Evolutionary conservation across 2,888 invertebrate species (phyloP), one percentile per base, ranked within the genome.

Genomic region (Ophraella communa): DNA sequence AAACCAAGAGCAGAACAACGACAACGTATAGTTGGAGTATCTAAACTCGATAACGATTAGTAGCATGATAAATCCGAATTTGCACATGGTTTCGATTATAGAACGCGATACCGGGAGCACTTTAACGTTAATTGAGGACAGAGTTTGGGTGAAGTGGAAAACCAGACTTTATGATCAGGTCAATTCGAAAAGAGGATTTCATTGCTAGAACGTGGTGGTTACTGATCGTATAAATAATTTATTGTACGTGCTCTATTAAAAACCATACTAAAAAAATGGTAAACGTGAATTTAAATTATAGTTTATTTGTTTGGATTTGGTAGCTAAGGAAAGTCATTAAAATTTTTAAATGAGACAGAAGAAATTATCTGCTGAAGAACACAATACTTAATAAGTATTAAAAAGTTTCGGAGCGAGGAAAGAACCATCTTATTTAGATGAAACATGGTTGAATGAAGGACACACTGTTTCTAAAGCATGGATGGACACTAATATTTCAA

Each of bases 31-130:
- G 21, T 18, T 21, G 23, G 39, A 52, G 52, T 44, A 60, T 44
- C 60, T 60, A 60, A 60, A 59, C 60, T 79, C 78, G 77, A 80
- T 80, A 59, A 56, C 47, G 79, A 79, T 79, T 78, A 77, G 76
- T 75, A 73, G 75, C 75, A 69, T 73, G 76, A 78, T 77, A 78
- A 78, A 78, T 79, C 74, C 77, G 76, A 74, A 78, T 78, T 77
- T 77, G 77, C 77, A 75, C 76, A 74, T 77, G 75, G 76, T 76
- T 74, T 73, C 76, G 73, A 76, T 77, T 74, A 69, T 74, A 72
- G 74, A 76, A 74, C 72, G 74, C 71, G 75, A 76, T 76, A 75
- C 75, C 76, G 73, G 74, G 73, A 73, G 66, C 73, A 72, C 64
- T 76, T 76, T 75, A 75, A 70, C 74, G 73, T 68, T 55, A 52